Evolutionary conservation across 2,113 vertebrate species (phyloP).

Genomic region (Leptocoma aspasia): DNA sequence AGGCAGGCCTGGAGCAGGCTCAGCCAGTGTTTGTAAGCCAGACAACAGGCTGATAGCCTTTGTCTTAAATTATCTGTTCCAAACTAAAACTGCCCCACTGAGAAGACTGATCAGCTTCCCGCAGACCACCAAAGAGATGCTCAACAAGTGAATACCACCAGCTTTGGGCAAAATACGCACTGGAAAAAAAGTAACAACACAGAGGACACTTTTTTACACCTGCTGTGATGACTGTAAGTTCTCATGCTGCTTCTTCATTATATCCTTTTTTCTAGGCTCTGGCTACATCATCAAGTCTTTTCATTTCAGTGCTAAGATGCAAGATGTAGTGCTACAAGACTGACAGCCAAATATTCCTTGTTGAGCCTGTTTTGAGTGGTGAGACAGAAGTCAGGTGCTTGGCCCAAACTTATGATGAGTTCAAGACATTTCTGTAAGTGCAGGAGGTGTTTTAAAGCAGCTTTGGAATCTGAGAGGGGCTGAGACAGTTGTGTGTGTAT

Average conservation of each 20-base stretch:
- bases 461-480: neutral
- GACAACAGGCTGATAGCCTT: neutral
- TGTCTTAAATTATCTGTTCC: conserved; percentile 8
- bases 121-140: neutral
- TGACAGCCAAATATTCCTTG: neutral
- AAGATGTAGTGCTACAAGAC: neutral
- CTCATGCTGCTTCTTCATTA: neutral
- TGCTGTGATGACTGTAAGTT: neutral
- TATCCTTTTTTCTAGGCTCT: neutral
- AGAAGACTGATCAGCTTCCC: neutral
- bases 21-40: neutral
- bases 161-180: neutral
- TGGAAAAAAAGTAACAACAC: neutral
- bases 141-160: neutral
- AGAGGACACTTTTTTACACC: neutral
- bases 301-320: neutral
- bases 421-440: neutral
- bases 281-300: neutral
- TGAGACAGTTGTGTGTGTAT: neutral
- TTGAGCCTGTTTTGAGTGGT: neutral
- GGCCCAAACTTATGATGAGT: neutral
- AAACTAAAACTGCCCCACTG: conserved; percentile 14
- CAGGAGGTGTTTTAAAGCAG: neutral
- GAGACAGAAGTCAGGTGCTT: neutral
- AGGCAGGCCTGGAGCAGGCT: neutral